phyloP scores from a whole-genome alignment of 2,888 invertebrate genomes.

The Melanophora roralis region DNA sequence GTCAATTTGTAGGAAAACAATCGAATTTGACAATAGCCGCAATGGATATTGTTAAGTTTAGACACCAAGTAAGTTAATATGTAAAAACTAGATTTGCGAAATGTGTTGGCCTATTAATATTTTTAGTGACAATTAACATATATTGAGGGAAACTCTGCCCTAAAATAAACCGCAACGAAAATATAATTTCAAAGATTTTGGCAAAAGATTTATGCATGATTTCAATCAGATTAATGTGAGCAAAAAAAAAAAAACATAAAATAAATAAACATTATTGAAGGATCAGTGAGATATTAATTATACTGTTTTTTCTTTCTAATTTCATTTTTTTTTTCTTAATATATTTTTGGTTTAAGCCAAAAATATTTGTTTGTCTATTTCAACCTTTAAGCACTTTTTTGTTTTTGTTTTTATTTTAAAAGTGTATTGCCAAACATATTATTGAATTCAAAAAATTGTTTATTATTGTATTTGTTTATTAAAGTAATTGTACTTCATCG shows the following conservation, averaged over 20 bases:
- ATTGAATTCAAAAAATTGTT: too few relatives aligned
- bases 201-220: conserved; percentile 61
- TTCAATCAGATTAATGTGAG: conserved; percentile 53
- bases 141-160: conserved; percentile 10
- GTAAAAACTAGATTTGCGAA: too few relatives aligned
- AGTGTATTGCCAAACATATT: too few relatives aligned
- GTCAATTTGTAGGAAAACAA: too few relatives aligned
- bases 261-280: conserved; percentile 63
- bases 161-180: conserved; percentile 17
- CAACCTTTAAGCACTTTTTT: neutral
- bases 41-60: too few relatives aligned
- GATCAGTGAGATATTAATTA: conserved; percentile 60
- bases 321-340: conserved; percentile 23
- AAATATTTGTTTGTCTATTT: conserved; percentile 2
- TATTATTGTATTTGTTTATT: too few relatives aligned
- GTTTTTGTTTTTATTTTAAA: too few relatives aligned
- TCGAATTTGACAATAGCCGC: too few relatives aligned
- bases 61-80: too few relatives aligned
- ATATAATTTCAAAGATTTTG: conserved; percentile 36
- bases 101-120: too few relatives aligned
- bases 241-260: conserved; percentile 35
- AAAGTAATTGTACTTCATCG: too few relatives aligned
- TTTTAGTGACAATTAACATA: too few relatives aligned
- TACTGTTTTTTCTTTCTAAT: conserved; percentile 28
- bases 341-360: conserved; percentile 35